A percentile compares a stretch with the other conserved stretches of the same genome.
These are phyloP conservation scores for Bombylius major DNA, from an alignment of 2,888 invertebrate species.

Conservation along the genomic window DNA sequence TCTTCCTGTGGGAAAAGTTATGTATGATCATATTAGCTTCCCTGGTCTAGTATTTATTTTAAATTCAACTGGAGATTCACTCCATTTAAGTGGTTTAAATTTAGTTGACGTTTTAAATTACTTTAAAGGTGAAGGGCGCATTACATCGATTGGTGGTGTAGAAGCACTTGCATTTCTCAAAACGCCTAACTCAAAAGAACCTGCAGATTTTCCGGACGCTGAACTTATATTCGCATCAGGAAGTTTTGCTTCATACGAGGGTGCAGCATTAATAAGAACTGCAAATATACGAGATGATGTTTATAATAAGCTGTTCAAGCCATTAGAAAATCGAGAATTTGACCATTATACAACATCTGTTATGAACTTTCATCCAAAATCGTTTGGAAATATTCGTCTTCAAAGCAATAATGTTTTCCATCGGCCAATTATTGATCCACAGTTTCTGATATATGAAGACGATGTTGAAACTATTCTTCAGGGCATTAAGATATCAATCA, in stretches of 20 bases:
- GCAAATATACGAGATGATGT: conserved; percentile 44
- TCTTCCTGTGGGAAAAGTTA: conserved; percentile 49
- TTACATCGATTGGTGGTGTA: conserved; percentile 48
- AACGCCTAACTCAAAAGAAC: conserved; percentile 41
- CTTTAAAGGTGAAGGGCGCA: conserved; percentile 34
- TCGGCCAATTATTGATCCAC: conserved; percentile 65
- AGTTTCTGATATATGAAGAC: conserved; percentile 57
- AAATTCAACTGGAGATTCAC: conserved; percentile 13
- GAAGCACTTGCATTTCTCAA: conserved; percentile 55
- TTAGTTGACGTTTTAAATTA: conserved; percentile 8
- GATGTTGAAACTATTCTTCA: conserved; percentile 49
- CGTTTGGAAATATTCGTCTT: conserved; percentile 52
- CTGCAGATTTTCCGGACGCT: conserved; percentile 50
- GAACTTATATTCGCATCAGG: conserved; percentile 52
- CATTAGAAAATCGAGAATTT: conserved; percentile 38
- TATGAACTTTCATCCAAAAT: conserved; percentile 58
- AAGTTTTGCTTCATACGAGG: conserved; percentile 47
- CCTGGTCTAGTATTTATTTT: conserved; percentile 15
- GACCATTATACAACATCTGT: conserved; percentile 49
- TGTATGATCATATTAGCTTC: conserved; percentile 39
- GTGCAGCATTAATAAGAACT: conserved; percentile 41
- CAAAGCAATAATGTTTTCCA: conserved; percentile 59
- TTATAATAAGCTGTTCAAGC: conserved; percentile 43
- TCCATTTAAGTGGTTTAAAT: not conserved
- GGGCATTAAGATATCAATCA: conserved; percentile 46